Conservation (phyloP, 2,888 invertebrate species). For the Synanthedon tipuliformis region DNA sequence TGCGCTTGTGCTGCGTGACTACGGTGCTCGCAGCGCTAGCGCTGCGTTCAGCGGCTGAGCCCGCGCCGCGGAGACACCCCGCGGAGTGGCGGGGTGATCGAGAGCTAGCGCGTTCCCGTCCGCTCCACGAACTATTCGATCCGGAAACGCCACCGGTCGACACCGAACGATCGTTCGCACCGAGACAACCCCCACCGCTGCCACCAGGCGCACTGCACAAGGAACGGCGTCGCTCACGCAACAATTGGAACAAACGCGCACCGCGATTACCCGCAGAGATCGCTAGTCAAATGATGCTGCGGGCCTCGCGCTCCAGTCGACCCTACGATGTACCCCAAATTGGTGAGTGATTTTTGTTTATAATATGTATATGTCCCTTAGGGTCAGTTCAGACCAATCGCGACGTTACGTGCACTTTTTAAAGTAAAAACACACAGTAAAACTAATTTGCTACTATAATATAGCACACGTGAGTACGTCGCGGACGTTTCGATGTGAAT, state of each 20-base stretch:
- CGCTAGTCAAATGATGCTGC: conserved; percentile 82
- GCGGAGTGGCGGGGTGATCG: conserved; percentile 36
- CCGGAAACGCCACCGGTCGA: conserved; percentile 32
- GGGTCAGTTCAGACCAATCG: no score
- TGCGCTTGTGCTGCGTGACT: conserved; percentile 58
- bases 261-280: conserved; percentile 67
- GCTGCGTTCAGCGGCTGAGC: conserved; percentile 50
- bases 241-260: conserved; percentile 36
- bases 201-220: conserved; percentile 38
- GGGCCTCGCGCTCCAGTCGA: conserved; percentile 79
- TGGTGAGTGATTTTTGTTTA: conserved; percentile 68
- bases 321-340: conserved; percentile 90
- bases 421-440: no score
- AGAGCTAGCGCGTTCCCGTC: conserved; percentile 39
- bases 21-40: conserved; percentile 54
- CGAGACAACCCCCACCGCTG: conserved; percentile 27
- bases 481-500: no score
- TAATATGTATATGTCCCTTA: no score
- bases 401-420: no score
- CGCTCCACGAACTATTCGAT: conserved; percentile 53
- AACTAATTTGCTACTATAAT: no score
- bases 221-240: conserved; percentile 45
- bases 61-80: conserved; percentile 44
- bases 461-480: no score
- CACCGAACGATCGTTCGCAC: conserved; percentile 19